A percentile compares a stretch with the other conserved stretches of the same genome.
Evolutionary conservation across 2,888 invertebrate genomes (phyloP).

Genomic region (Andricus curvator): DNA sequence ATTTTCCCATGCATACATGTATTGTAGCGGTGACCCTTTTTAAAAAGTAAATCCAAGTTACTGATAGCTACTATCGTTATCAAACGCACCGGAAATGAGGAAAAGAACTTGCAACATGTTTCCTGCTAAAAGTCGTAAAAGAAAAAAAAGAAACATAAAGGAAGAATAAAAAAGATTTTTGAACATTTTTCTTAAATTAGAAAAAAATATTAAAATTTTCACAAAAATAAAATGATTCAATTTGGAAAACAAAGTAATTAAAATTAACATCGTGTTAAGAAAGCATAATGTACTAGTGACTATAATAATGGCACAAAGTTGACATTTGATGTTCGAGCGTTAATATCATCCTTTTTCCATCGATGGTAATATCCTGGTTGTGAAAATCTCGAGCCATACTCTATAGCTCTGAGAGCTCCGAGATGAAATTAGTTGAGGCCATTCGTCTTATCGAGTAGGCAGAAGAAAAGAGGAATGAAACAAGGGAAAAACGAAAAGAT

Average conservation of each 20-base stretch:
- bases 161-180: no score
- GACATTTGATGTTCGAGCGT: neutral
- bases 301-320: neutral
- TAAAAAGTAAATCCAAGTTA: slow-evolving; percentile 13
- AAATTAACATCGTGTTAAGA: neutral
- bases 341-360: neutral
- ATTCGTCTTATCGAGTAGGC: slow-evolving; percentile 4
- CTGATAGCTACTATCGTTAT: slow-evolving; percentile 20
- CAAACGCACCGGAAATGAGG: neutral
- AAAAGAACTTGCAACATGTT: slow-evolving; percentile 10
- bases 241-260: neutral
- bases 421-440: slow-evolving; percentile 15
- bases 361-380: slow-evolving; percentile 1
- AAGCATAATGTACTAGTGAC: neutral
- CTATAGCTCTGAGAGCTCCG: neutral
- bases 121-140: neutral
- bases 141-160: no score
- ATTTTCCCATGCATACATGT: slow-evolving; percentile 1
- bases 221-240: neutral
- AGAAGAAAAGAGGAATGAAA: slow-evolving; percentile 16
- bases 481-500: slow-evolving; percentile 30
- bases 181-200: neutral
- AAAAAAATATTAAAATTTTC: neutral
- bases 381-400: neutral
- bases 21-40: neutral